A percentile compares a stretch with the other conserved stretches of the same genome.
Conservation (phyloP, 2,797 vertebrate genomes). For the Chelon auratus region DNA sequence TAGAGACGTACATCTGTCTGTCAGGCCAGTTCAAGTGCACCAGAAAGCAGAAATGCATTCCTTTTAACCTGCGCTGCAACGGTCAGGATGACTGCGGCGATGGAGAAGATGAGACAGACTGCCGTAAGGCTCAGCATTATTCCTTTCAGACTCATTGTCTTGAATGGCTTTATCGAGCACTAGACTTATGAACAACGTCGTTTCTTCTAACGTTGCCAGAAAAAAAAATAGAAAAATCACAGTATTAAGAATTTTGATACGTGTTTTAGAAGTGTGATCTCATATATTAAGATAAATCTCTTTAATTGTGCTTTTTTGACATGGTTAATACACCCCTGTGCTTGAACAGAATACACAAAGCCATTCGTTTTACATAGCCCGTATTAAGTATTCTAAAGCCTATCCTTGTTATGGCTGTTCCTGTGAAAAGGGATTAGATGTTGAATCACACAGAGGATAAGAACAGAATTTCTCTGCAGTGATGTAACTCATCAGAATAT, state of each 20-base stretch:
- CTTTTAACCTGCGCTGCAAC: constrained; percentile 92
- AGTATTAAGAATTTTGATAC: background rate
- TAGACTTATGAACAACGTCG: background rate
- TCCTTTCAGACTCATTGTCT: constrained; percentile 31
- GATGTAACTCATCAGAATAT: constrained; percentile 76
- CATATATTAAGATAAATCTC: constrained; percentile 11
- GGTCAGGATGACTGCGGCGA: constrained; percentile 98
- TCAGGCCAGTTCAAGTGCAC: constrained; percentile 98
- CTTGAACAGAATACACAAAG: constrained; percentile 19
- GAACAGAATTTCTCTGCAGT: constrained; percentile 63
- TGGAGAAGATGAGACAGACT: constrained; percentile 96
- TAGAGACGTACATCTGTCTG: constrained; percentile 97
- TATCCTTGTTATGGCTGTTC: constrained; percentile 57
- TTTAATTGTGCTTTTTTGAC: constrained; percentile 14
- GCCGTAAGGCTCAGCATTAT: constrained; percentile 87
- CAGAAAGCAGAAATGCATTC: constrained; percentile 92
- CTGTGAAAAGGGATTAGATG: constrained; percentile 73
- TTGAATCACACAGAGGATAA: constrained; percentile 67
- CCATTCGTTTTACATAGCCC: constrained; percentile 41
- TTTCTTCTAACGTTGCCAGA: background rate
- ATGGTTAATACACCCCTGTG: constrained; percentile 20
- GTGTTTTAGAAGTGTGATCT: background rate
- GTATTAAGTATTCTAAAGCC: constrained; percentile 66
- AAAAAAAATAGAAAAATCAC: background rate
- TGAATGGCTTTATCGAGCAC: constrained; percentile 26